phyloP scores from a whole-genome alignment of 2,888 invertebrate genomes.

The Gastracanthus pulcherrimus region DNA sequence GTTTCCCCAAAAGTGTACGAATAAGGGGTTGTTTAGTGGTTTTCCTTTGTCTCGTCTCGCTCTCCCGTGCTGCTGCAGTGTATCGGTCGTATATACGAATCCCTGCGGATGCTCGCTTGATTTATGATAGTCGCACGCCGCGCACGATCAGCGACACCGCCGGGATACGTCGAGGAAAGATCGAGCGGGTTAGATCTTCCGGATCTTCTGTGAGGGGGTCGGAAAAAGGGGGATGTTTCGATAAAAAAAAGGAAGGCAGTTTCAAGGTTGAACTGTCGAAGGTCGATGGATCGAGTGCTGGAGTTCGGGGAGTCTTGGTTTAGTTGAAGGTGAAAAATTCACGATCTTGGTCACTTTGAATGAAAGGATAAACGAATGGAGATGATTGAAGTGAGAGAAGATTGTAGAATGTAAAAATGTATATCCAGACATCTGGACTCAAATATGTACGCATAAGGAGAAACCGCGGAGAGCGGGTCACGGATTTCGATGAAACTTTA shows the following conservation, averaged over 20 bases:
- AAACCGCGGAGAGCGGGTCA: too few species aligned
- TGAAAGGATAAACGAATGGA: too few species aligned
- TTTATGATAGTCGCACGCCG: constrained; percentile 55
- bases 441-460: too few species aligned
- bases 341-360: too few species aligned
- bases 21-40: constrained; percentile 52
- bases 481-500: too few species aligned
- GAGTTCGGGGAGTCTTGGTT: too few species aligned
- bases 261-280: background rate
- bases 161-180: constrained; percentile 18
- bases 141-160: too few species aligned
- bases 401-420: too few species aligned
- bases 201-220: background rate
- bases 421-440: too few species aligned
- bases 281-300: too few species aligned
- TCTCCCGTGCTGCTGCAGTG: background rate
- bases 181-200: background rate
- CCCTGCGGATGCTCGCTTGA: constrained; percentile 62
- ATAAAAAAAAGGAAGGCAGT: background rate
- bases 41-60: constrained; percentile 56
- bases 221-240: background rate
- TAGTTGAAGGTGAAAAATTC: too few species aligned
- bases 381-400: too few species aligned
- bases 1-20: background rate
- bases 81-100: constrained; percentile 62